Evolutionary conservation across 2,113 vertebrate genomes (phyloP).

Genomic region (Morone chrysops): DNA sequence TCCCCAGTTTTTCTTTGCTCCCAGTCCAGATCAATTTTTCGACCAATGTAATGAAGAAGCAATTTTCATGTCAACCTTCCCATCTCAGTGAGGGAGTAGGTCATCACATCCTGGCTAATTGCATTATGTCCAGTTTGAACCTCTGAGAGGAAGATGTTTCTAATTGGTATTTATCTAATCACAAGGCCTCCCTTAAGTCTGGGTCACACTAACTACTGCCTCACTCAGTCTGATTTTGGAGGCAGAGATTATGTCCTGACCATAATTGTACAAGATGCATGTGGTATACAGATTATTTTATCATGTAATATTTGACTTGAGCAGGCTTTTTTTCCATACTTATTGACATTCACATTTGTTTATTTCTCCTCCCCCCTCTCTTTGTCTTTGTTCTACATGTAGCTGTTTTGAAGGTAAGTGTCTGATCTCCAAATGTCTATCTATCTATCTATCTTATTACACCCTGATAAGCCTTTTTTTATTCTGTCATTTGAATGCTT

Average conservation of each 20-base stretch:
- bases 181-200: conserved; percentile 65
- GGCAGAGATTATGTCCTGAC: conserved; percentile 27
- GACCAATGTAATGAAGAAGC: conserved; percentile 69
- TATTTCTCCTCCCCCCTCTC: conserved; percentile 33
- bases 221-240: conserved; percentile 13
- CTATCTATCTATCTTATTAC: conserved; percentile 13
- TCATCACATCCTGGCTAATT: conserved; percentile 75
- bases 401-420: conserved; percentile 85
- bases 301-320: conserved; percentile 32
- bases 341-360: conserved; percentile 66
- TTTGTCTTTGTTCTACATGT: conserved; percentile 44
- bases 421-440: conserved; percentile 32
- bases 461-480: conserved; percentile 27
- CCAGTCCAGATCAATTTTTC: conserved; percentile 62
- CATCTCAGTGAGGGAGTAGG: conserved; percentile 60
- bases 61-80: conserved; percentile 69
- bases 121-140: conserved; percentile 63
- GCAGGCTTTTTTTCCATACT: not conserved
- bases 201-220: conserved; percentile 44
- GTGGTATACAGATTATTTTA: conserved; percentile 26
- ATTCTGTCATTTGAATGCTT: conserved; percentile 25
- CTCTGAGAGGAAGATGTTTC: conserved; percentile 62
- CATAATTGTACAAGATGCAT: conserved; percentile 49
- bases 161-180: conserved; percentile 78
- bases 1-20: conserved; percentile 30